A percentile compares a stretch with the other conserved stretches of the same genome.
These are phyloP conservation scores for Pogonomyrmex barbatus DNA, from an alignment of 1,140 invertebrate genomes.

Conservation along the genomic window DNA sequence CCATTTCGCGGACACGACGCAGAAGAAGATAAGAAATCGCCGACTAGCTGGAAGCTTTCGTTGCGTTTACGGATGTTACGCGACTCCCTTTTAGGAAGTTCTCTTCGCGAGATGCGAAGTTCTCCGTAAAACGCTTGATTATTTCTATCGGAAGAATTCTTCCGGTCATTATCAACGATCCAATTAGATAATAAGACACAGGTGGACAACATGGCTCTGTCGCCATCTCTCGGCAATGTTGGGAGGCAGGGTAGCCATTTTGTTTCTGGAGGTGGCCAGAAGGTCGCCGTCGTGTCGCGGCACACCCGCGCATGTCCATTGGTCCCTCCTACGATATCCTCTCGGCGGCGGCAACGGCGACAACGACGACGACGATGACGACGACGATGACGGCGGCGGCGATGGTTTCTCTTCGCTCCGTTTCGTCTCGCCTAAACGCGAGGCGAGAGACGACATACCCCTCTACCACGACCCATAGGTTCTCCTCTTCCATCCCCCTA, in stretches of 20 bases:
- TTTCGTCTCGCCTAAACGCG: constrained; percentile 51
- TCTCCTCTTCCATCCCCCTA: constrained; percentile 46
- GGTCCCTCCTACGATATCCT: constrained; percentile 83
- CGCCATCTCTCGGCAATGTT: constrained; percentile 82
- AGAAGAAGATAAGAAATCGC: constrained; percentile 44
- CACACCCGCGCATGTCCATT: constrained; percentile 86
- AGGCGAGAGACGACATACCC: constrained; percentile 43
- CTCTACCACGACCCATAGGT: constrained; percentile 30
- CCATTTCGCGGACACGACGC: constrained; percentile 25
- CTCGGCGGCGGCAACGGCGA: constrained; percentile 57
- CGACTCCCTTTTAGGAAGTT: not conserved
- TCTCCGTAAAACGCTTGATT: not conserved
- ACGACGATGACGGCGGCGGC: constrained; percentile 16
- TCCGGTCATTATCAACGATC: not conserved
- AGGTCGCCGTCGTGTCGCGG: constrained; percentile 86
- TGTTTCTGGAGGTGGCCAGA: constrained; percentile 86
- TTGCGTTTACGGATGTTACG: not conserved
- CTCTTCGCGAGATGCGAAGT: not conserved
- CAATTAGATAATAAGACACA: not conserved
- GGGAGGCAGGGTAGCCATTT: constrained; percentile 84
- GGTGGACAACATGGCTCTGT: constrained; percentile 70
- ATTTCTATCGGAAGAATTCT: not conserved
- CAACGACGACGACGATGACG: constrained; percentile 5
- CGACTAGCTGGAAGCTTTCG: not conserved
- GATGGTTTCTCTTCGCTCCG: constrained; percentile 61